phyloP scores from a whole-genome alignment of 23 tunicate genomes.

The Phallusia fumigata region DNA sequence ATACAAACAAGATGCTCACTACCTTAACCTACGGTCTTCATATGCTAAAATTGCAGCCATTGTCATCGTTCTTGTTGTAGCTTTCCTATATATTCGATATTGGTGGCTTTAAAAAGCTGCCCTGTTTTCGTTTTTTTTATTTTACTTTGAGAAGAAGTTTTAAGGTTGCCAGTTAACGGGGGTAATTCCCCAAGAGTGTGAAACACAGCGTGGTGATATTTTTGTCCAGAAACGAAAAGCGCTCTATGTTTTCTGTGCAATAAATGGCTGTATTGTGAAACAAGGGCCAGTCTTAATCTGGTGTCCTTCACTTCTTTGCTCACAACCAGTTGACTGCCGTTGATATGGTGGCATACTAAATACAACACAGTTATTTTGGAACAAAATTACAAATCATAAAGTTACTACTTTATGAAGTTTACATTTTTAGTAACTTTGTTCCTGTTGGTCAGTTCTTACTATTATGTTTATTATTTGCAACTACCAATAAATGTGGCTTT shows the following conservation, averaged over 20 bases:
- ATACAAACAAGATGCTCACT: slow-evolving; percentile 95
- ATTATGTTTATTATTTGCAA: too few species aligned
- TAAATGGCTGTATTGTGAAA: neutral
- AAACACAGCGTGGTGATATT: neutral
- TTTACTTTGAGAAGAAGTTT: neutral
- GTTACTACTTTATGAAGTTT: too few species aligned
- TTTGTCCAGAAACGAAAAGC: neutral
- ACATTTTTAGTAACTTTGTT: too few species aligned
- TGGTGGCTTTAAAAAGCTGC: slow-evolving; percentile 62
- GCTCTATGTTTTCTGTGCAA: neutral
- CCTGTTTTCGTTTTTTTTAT: neutral
- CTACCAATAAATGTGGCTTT: too few species aligned
- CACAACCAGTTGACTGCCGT: too few species aligned
- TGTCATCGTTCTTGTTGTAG: slow-evolving; percentile 52
- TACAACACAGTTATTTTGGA: too few species aligned
- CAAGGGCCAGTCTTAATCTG: too few species aligned
- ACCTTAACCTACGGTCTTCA: slow-evolving; percentile 76
- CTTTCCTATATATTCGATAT: slow-evolving; percentile 59
- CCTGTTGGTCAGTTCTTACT: too few species aligned
- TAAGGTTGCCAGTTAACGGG: neutral
- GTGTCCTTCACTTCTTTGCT: too few species aligned
- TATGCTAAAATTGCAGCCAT: slow-evolving; percentile 86
- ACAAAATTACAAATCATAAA: too few species aligned
- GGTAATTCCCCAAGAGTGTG: slow-evolving; percentile 5
- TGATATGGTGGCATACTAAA: too few species aligned